Evolutionary conservation across 2,113 vertebrate genomes (phyloP), one percentile per base, ranked within the genome.

Genomic region (Zapus hudsonius): DNA sequence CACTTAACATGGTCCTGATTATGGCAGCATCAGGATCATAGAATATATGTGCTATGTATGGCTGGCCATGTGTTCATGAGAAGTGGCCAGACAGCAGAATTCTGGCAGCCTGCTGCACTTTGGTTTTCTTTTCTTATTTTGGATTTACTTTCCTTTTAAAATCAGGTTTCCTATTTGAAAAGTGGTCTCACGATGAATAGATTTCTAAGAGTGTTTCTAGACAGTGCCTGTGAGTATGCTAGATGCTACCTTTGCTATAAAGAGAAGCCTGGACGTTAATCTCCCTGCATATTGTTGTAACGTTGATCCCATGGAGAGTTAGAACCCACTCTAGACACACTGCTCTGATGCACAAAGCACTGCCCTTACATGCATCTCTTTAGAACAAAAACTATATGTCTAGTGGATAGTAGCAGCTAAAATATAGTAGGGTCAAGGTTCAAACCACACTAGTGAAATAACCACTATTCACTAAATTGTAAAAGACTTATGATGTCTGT

Each of bases 181-280:
- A 79, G 19, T 85, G 36, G 4, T 42, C 75, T 90, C 52, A 72
- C 69, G 67, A 57, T 81, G 69, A 95, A 42, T 81, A 95, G 92
- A 92, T 75, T 79, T 36, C 57, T 82, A n/a, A 27, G 38, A 83
- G 15, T 16, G 89, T 83, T 89, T 96, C 63, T n/a, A 92, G 42
- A 89, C 52, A 40, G 66, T 83, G 42, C 52, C 59, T 83, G 7
- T 79, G 70, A 85, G 16, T 84, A 82, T 16, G 29, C 47, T 89
- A 76, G 64, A 83, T 91, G 31, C 55, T 76, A 92, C 52, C 44
- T 91, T 64, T 73, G 69, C 44, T 89, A 61, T 74, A 44, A 87
- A 93, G 61, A 86, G 57, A 47, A 78, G 44, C 20, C 69, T 44
- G 11, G 73, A 81, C 89, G 84, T 86, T 25, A 89, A n/a, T 66